Percentiles rank a stretch among this genome's conserved stretches.
Conservation (phyloP, 2,113 vertebrate genomes). For the Bolborhynchus lineola region DNA sequence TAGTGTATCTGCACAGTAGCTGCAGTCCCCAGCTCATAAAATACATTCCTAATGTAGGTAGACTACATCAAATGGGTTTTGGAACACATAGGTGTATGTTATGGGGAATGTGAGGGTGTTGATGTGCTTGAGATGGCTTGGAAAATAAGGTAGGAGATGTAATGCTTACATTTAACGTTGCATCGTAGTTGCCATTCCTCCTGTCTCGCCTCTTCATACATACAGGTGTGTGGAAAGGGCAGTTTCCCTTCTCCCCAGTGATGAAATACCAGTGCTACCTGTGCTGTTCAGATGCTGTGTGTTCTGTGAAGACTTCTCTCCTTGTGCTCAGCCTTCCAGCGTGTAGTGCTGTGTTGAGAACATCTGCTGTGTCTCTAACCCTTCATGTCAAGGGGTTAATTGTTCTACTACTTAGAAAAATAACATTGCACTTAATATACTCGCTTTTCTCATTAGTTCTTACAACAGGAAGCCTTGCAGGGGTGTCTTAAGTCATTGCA, state of each 20-base stretch:
- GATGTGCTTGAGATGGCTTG: background rate
- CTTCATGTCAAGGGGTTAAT: background rate
- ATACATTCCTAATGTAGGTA: background rate
- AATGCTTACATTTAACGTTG: background rate
- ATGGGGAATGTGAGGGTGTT: background rate
- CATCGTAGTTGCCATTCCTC: background rate
- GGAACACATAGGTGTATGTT: background rate
- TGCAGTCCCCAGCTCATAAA: background rate
- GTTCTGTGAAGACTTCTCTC: background rate
- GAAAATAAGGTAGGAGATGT: background rate
- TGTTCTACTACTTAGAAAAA: background rate
- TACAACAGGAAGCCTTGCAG: background rate
- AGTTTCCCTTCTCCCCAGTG: background rate
- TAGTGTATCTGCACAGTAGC: background rate
- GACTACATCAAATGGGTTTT: background rate
- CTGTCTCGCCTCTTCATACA: fast-evolving
- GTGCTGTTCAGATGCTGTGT: background rate
- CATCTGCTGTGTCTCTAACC: background rate
- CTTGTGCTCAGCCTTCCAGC: background rate
- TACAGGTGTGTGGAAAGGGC: background rate
- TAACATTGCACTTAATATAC: background rate
- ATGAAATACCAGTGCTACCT: background rate
- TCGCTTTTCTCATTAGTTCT: background rate
- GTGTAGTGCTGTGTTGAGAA: background rate
- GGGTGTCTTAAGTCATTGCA: background rate